Evolutionary conservation across 2,113 vertebrate species (phyloP), one percentile per base, ranked within the genome.

Genomic region (Nansenia antarctica): DNA sequence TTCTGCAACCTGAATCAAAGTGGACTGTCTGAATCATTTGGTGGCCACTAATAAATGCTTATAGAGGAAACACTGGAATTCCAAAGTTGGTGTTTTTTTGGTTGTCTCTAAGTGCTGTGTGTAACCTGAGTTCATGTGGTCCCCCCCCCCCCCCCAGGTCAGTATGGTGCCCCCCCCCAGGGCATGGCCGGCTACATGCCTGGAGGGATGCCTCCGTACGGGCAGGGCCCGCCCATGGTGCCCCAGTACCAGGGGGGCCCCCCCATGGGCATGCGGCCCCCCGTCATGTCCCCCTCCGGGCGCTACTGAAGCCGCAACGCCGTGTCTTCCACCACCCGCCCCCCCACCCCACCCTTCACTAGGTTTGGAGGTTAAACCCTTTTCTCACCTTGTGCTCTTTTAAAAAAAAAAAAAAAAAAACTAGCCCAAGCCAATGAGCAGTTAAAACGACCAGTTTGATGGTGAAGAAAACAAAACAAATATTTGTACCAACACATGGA

Each of bases 291-390:
- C 72, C 98, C 96, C 66, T 97, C 97, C 74, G 96, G 96, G 91
- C 96, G 98, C 91, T 99, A 98, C 94, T 99, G 96, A 99, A 90
- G 89, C 86, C 90, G 91, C 52, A 83, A 85, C 86, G 92, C 90
- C 91, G 87, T 4, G 22, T 3, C n/a, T n/a, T n/a, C 49, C 5
- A 18, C 91, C 79, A 80, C 88, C 88, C 5, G 5, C 35, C 35
- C 42, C 42, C 42, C 42, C 3, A 6, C 42, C 42, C 42, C 42
- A 12, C 55, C 55, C 55, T 27, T 93, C 81, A 96, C 93, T 97
- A 97, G 94, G 96, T 97, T 98, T 98, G 96, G 93, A 94, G 95
- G 96, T 97, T 98, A 94, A 96, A 95, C 93, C n/a, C 94, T 94
- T 96, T 98, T 98, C 89, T 90, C 89, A 89, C 87, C 82, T 87